Evolutionary conservation across 2,888 invertebrate genomes (phyloP), one percentile per base, ranked within the genome.

Genomic region (Molanna angustata): DNA sequence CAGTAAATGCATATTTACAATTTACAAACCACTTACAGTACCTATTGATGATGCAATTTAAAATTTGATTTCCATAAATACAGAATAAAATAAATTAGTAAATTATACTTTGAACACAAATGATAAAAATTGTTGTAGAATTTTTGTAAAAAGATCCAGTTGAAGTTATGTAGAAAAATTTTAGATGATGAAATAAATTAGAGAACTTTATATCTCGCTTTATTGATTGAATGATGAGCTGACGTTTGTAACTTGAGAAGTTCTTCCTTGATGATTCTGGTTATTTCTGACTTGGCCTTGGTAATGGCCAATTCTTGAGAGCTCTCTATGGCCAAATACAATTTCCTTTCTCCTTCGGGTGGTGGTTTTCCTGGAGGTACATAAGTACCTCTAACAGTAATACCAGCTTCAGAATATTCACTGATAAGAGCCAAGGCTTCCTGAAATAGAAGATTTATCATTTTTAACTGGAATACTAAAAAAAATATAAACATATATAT

Each of bases 281-380:
- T 94, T 49, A 99, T 96, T 74, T 99, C 99, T 2, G 93, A 90
- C 72, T 95, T 95, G 1, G 97, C 97, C 70, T 94, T 94, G 48
- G 92, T 90, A 9, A 97, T 93, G 1, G 97, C 94, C 59, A 97
- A 79, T 68, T 99, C 98, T 64, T 92, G 94, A 2, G 96, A 95
- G 63, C 97, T 96, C 69, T 99, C 98, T 63, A 99, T 96, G n/a
- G 97, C 96, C 61, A 99, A 80, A 72, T 97, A 99, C 1, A 99
- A 78, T 67, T 97, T 98, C 16, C 97, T 78, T 65, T 99, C 98
- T 19, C 94, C 94, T 61, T 94, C 94, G 0, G 94, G 93, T 0
- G 93, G 88, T 11, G 81, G 77, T 69, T 95, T 94, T 54, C 95
- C 95, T 1, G 90, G 84, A 0, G 88, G 88, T 7, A 94, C 94